Base-by-base conservation (phyloP, 2,797 vertebrate species). In the Moxostoma hubbsi region DNA sequence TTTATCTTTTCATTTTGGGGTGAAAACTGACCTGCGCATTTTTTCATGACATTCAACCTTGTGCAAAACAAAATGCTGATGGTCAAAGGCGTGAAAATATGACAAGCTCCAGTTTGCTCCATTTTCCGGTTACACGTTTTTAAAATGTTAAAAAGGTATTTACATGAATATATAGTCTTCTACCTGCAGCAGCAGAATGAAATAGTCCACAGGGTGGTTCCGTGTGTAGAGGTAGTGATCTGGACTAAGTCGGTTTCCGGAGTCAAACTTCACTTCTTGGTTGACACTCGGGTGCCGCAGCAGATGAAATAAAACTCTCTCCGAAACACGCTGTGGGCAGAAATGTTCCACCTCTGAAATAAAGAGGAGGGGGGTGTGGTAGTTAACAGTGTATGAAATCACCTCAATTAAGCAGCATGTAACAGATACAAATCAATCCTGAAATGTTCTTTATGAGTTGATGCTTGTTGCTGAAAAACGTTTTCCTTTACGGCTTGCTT, bases 121-220 rank as follows among this genome's bases (percentile, higher is more conserved):
- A 18, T 18, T 18, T 24, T 24, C 24, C 24, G 2, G 24, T 24
- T 24, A 24, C 24, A 24, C 2, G 1, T 24, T 24, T 24, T 24
- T 24, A 2, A 24, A 24, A 24, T 24, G 24, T 57, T 71, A 15
- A 15, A 7, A 46, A 24, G 24, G 1, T 24, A 24, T 24, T 24
- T 24, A 24, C 24, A 24, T 24, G 24, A 24, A n/a, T 11, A 49
- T 1, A 18, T 7, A 6, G 0, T n/a, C 0, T 24, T 68, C 54
- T 50, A 96, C 96, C 95, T 98, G 96, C 88, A 98, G 91, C 87
- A 98, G 93, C 84, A 98, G 94, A 77, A 97, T 92, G 88, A 98
- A 98, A 55, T 97, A 98, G 81, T 97, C 96, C 83, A 97, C 96
- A 0, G 96, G 95, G 86, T 93, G 95, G 91, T 96, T 96, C 62